A percentile compares a stretch with the other conserved stretches of the same genome.
These are phyloP conservation scores for Metopolophium dirhodum DNA, from an alignment of 1,140 invertebrate species.

Conservation along the genomic window DNA sequence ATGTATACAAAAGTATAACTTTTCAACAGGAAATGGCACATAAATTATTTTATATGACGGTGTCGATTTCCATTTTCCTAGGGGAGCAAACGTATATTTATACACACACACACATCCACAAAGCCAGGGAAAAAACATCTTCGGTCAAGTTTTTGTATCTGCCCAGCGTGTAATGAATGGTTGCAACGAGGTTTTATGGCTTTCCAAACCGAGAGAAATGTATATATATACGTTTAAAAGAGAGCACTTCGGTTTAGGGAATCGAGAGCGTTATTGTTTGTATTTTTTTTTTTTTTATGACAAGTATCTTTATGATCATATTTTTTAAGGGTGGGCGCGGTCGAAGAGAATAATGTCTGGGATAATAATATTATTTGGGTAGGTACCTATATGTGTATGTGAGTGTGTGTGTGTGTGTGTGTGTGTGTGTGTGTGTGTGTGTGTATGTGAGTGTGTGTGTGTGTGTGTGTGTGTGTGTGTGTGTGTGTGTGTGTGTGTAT, in stretches of 20 bases:
- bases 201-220: not conserved
- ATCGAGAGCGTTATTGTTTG: conserved; percentile 40
- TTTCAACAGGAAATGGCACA: conserved; percentile 54
- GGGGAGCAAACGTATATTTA: not conserved
- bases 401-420: too few species aligned
- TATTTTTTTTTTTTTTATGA: conserved; percentile 24
- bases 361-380: conserved; percentile 17
- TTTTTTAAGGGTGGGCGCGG: conserved; percentile 1
- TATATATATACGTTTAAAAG: not conserved
- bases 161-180: conserved; percentile 52
- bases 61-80: conserved; percentile 55
- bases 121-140: conserved; percentile 21
- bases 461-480: not conserved
- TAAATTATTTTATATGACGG: conserved; percentile 57
- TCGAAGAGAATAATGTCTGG: conserved; percentile 8
- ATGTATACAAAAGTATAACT: not conserved
- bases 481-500: too few species aligned
- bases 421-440: too few species aligned
- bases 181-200: conserved; percentile 45
- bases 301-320: conserved; percentile 33
- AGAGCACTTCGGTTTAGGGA: not conserved
- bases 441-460: too few species aligned
- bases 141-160: conserved; percentile 51
- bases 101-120: not conserved
- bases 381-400: conserved; percentile 16